Base-by-base conservation (phyloP, 2,113 vertebrate species). In the Hydrochoerus hydrochaeris region DNA sequence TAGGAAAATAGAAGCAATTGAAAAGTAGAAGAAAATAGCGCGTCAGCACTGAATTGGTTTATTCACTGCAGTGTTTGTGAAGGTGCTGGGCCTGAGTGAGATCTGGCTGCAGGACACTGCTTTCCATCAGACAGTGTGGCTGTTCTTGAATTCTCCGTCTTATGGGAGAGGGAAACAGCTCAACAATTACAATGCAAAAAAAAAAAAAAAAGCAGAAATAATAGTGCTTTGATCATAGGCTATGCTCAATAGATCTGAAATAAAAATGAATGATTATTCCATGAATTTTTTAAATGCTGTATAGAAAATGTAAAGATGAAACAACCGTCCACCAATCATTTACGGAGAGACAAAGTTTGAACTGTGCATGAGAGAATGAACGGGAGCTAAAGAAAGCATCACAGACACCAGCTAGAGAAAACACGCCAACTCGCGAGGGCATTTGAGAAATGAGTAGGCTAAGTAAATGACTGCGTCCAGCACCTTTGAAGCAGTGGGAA, bases 1-100 rank as follows among this genome's bases (percentile, higher is more conserved):
- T 91, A 69, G 28, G 46, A 93, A 22, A 75, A 62, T 28, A 63
- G n/a, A 91, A 86, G 89, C 78, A 44, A 84, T 85, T 88, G 20
- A 13, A 77, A 22, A 9, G 17, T 60, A 46, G 44, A 91, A 95
- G 85, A 92, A 92, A 95, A 81, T 67, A 65, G 0, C 46, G 14
- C 65, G 12, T 49, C 69, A 75, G 26, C 26, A 87, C 75, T 22
- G 75, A 60, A 77, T 88, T 65, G 65, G 88, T 83, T 85, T 54
- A 85, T 85, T 91, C 90, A 75, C 11, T 57, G 16, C 22, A 86
- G 11, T 20, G 46, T 95, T 93, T 91, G 24, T 62, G 90, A 87
- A 94, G 44, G 3, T 91, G 38, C 80, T 88, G 8, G 28, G 30
- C 32, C 69, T 93, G 60, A 80, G 67, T 93, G 60, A 80, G 67